phyloP scores from a whole-genome alignment of 1,140 invertebrate species.

The Bombus confusus region DNA sequence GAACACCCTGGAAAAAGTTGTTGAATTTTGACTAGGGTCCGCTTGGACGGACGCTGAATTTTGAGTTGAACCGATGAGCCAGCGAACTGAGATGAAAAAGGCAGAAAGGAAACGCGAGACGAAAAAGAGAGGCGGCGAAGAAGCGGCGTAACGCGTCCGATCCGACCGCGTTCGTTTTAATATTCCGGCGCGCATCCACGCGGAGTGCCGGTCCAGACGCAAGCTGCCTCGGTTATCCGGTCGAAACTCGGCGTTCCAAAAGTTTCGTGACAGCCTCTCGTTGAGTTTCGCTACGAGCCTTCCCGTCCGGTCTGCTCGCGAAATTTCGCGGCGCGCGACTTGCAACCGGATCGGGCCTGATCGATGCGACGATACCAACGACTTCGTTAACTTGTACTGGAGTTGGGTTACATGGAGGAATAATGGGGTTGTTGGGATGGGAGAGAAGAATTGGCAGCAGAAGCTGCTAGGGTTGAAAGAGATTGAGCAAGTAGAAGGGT shows the following conservation, averaged over 20 bases:
- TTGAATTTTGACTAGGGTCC: slow-evolving; percentile 42
- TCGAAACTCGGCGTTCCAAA: neutral
- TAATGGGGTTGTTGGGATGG: slow-evolving; percentile 1
- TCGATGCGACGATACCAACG: neutral
- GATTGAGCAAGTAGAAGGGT: neutral
- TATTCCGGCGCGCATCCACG: slow-evolving; percentile 12
- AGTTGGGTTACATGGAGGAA: slow-evolving; percentile 20
- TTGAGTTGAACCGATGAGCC: slow-evolving; percentile 35
- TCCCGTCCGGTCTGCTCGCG: neutral
- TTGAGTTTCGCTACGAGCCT: neutral
- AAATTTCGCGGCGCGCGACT: slow-evolving; percentile 2
- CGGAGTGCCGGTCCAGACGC: neutral
- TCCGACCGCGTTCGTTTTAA: slow-evolving; percentile 9
- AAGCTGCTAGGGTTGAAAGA: neutral
- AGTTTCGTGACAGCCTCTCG: neutral
- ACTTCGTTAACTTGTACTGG: neutral
- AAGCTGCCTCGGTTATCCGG: neutral
- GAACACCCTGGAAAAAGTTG: slow-evolving; percentile 47
- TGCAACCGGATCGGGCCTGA: neutral
- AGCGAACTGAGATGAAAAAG: neutral
- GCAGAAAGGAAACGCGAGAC: neutral
- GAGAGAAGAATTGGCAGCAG: neutral
- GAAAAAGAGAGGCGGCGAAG: neutral
- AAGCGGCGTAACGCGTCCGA: neutral
- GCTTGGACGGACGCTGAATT: slow-evolving; percentile 51